Conservation (phyloP, 1,140 invertebrate genomes). For the Drosophila pachea region DNA sequence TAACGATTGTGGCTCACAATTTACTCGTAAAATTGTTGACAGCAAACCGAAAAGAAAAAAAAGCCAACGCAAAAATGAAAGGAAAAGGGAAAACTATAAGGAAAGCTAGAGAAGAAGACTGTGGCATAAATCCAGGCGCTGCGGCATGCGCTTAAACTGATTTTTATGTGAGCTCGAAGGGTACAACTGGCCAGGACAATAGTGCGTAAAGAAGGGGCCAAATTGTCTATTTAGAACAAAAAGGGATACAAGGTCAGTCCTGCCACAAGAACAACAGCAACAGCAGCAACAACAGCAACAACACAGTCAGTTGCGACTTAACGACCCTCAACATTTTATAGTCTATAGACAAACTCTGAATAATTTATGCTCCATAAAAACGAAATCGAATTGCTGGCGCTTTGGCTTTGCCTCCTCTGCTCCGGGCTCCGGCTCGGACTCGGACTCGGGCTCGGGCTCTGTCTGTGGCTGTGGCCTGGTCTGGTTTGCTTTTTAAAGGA, state of each 20-base stretch:
- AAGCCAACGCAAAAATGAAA: constrained; percentile 22
- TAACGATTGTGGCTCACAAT: constrained; percentile 68
- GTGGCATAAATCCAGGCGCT: constrained; percentile 66
- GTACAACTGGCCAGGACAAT: constrained; percentile 35
- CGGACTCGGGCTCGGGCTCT: constrained; percentile 10
- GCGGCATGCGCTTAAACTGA: constrained; percentile 62
- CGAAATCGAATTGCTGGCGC: constrained; percentile 64
- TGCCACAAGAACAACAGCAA: constrained; percentile 7
- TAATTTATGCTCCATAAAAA: constrained; percentile 73
- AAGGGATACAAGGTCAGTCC: constrained; percentile 64
- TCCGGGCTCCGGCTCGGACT: constrained; percentile 19
- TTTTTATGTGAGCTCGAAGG: constrained; percentile 50
- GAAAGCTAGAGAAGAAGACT: constrained; percentile 26
- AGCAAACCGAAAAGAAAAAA: constrained; percentile 33
- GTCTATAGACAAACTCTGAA: constrained; percentile 72
- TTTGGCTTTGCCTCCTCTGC: constrained; percentile 8
- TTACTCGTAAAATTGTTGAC: constrained; percentile 68
- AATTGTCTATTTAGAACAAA: constrained; percentile 69
- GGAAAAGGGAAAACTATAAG: constrained; percentile 8
- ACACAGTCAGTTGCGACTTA: constrained; percentile 40
- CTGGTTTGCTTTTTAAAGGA: constrained; percentile 37
- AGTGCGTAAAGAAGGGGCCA: constrained; percentile 69
- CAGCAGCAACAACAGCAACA: constrained; percentile 1
- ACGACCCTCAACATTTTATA: constrained; percentile 71
- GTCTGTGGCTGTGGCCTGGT: constrained; percentile 1